Base-by-base conservation (phyloP, 2,113 vertebrate species). In the Taxidea taxus region DNA sequence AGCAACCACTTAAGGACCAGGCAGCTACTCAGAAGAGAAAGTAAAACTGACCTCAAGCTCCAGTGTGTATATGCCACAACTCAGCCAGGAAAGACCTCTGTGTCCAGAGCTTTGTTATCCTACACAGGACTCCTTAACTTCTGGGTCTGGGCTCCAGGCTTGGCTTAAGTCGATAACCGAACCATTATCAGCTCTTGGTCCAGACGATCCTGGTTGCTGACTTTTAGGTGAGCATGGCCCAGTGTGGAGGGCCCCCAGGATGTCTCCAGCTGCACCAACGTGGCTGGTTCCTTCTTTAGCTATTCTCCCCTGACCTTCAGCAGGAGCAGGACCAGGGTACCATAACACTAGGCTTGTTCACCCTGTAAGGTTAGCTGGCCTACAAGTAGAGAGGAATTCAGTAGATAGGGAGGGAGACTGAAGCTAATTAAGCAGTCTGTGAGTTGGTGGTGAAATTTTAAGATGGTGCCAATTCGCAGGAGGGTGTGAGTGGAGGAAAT, bases 331-430 rank as follows among this genome's bases (percentile, higher is more conserved):
- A 90, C 58, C 54, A 42, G 20, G 49, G 54, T 31, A 31, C 77
- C 54, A 47, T 77, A 88, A 86, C 31, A 39, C 60, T 47, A 51
- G 15, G 56, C 64, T 54, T 47, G 34, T 70, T 74, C 25, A 25
- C 56, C 31, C 20, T 92, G 11, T 12, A 62, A 68, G 31, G 15
- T 68, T 54, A 68, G 25, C 34, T n/a, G 58, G 64, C 72, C n/a
- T 39, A 74, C 58, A 77, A 72, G 86, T 77, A 94, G 58, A 93
- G 91, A 81, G 87, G 64, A 82, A 56, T 93, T 90, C 34, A 86
- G n/a, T 49, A 62, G 62, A 47, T 77, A 91, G 39, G 37, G 62
- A 85, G 89, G 84, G 14, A 89, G 84, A n/a, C 20, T 25, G 27
- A 81, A 44, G 89, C 62, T 81, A 82, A 68, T 39, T n/a, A 81